A percentile compares a stretch with the other conserved stretches of the same genome.
phyloP scores from a whole-genome alignment of 2,113 vertebrate species.

The Hepsetus odoe region DNA sequence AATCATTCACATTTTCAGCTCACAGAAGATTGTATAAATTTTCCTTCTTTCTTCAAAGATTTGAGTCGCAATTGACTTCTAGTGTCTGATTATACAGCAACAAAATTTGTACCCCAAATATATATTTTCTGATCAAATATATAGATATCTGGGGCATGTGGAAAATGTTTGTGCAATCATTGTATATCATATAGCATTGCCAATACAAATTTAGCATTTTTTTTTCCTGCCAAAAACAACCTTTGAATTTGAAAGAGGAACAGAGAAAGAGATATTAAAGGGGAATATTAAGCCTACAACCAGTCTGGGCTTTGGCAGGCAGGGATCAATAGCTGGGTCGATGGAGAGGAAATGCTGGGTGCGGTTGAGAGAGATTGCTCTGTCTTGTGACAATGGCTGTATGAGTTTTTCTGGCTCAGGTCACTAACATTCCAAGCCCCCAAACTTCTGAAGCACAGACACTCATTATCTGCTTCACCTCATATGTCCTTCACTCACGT shows the following conservation, averaged over 20 bases:
- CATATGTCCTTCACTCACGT: too few species aligned
- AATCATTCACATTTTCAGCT: too few species aligned
- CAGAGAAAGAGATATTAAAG: background rate
- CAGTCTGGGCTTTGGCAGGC: background rate
- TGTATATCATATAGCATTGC: too few species aligned
- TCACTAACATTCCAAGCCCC: background rate
- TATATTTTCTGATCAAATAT: too few species aligned
- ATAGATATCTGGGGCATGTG: too few species aligned
- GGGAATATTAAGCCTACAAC: background rate
- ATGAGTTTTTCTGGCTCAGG: slow-evolving; percentile 2
- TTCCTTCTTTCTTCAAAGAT: too few species aligned
- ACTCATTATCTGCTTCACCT: background rate
- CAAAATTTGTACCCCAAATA: too few species aligned
- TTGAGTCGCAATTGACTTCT: too few species aligned
- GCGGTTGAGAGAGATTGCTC: slow-evolving; percentile 46
- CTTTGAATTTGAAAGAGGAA: background rate
- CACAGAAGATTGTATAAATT: too few species aligned
- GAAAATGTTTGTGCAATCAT: too few species aligned
- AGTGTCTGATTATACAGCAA: too few species aligned
- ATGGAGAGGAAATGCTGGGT: slow-evolving; percentile 56
- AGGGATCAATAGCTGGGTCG: slow-evolving; percentile 48
- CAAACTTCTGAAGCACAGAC: background rate
- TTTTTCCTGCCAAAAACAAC: background rate
- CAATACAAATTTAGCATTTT: background rate
- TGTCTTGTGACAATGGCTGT: slow-evolving; percentile 40